Conservation (phyloP, 2,888 invertebrate genomes). For the Lasius platythorax region DNA sequence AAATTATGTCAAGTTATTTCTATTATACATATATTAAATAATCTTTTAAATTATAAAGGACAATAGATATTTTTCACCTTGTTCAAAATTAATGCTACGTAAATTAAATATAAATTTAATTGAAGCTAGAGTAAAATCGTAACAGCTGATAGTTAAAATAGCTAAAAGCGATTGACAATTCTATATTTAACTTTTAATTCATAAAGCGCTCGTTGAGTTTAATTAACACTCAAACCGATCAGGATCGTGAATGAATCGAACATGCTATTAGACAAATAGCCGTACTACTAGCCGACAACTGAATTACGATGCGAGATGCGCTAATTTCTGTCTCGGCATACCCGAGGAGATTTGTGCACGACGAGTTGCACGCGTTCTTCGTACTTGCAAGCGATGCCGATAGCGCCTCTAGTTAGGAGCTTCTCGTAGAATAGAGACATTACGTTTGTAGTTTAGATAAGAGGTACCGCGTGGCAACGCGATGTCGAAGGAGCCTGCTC, state of each 20-base stretch:
- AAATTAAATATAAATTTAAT: not conserved
- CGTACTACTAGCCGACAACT: not conserved
- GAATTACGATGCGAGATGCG: slow-evolving; percentile 7
- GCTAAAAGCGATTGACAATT: not conserved
- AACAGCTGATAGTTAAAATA: not conserved
- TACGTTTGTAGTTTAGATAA: slow-evolving; percentile 77
- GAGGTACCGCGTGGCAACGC: slow-evolving; percentile 60
- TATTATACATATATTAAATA: not conserved
- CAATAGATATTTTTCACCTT: not conserved
- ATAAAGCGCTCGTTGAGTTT: not conserved
- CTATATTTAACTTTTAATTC: not conserved
- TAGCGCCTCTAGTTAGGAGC: slow-evolving; percentile 8
- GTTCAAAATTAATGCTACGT: not conserved
- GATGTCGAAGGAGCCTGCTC: slow-evolving; percentile 33
- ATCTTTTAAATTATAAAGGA: not conserved
- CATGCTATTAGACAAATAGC: slow-evolving; percentile 16
- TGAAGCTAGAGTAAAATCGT: not conserved
- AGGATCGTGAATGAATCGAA: not conserved
- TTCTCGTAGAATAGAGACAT: slow-evolving; percentile 75
- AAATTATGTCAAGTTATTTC: not conserved
- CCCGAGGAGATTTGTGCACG: slow-evolving; percentile 32
- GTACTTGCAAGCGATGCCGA: slow-evolving; percentile 37
- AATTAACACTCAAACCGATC: not conserved
- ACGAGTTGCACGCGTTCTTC: slow-evolving; percentile 37
- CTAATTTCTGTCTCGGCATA: slow-evolving; percentile 17